Base-by-base conservation (phyloP, 1,140 invertebrate species). In the Schmidtea mediterranea region DNA sequence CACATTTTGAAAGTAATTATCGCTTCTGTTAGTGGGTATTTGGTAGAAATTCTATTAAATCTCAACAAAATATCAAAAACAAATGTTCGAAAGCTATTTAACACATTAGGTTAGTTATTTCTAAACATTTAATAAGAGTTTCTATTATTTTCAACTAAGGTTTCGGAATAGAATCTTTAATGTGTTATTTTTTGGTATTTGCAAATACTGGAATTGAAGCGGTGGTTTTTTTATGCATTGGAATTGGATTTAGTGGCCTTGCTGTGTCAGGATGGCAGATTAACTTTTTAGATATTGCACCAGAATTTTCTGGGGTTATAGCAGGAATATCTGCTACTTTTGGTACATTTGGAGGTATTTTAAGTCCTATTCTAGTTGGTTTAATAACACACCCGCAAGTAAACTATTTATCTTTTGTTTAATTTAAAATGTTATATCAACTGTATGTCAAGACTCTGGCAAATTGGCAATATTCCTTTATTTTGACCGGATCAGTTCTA, bases 191-290 rank as follows among this genome's bases (percentile, higher is more conserved):
- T 3, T 49, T 61, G 26, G 54, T 52, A 5, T 48, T 55, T 19
- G 46, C 53, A 1, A 19, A 38, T 1, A 22, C 43, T 32, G 51
- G 53, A 6, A 18, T 19, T 0, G 19, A 49, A 6, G 57, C 55
- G 10, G 45, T 60, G 23, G 45, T 55, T 6, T 54, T 58, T 16
- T 53, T 61, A 0, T 55, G 55, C 0, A 9, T 61, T 2, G 57
- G 52, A 38, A 50, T 59, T 19, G 59, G 56, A 13, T 53, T 55
- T 39, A 57, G 57, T 38, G 59, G 56, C 2, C 24, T 60, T 13
- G 49, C 55, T 8, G 54, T 59, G 3, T 57, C 59, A 58, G 60
- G 60, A 19, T 62, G 60, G 60, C 60, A 62, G 53, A 54, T 62
- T 10, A 60, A 60, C 49, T 57, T 60, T 46, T 57, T 59, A 39